Evolutionary conservation across 2,113 vertebrate species (phyloP).

Genomic region (Cheirogaleus medius): DNA sequence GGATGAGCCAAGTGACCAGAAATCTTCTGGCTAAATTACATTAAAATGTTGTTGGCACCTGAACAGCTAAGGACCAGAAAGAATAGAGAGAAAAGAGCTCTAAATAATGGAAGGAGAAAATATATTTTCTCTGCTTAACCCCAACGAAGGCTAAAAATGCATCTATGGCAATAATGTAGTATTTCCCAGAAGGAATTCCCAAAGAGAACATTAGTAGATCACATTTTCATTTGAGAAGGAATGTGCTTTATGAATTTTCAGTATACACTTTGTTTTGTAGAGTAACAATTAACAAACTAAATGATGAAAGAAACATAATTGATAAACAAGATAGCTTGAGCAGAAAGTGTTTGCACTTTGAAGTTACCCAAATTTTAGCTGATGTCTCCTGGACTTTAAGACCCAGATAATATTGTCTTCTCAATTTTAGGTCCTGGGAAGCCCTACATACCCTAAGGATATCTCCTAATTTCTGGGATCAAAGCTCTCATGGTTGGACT

Average conservation of each 20-base stretch:
- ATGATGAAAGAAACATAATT: not conserved
- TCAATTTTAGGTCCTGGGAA: not conserved
- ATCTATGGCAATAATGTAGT: not conserved
- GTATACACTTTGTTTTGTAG: not conserved
- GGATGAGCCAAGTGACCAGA: not conserved
- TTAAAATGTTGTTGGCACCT: not conserved
- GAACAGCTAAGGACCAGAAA: not conserved
- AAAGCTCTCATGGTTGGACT: not conserved
- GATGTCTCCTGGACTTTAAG: not conserved
- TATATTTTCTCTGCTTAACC: not conserved
- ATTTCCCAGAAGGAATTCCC: not conserved
- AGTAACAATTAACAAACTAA: not conserved
- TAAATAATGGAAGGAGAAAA: not conserved
- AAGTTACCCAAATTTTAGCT: not conserved
- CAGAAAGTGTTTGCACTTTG: not conserved
- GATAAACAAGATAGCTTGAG: not conserved
- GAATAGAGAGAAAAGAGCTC: not conserved
- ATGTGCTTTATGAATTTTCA: conserved; percentile 18
- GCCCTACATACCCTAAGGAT: not conserved
- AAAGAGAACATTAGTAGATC: not conserved
- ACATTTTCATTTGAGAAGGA: conserved; percentile 29
- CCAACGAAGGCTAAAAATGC: not conserved
- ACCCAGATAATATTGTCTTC: not conserved
- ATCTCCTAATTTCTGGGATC: not conserved
- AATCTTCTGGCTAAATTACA: not conserved